Percentiles rank a stretch among this genome's conserved stretches.
Conservation (phyloP, 2,888 invertebrate species). For the Drosophila prolongata region DNA sequence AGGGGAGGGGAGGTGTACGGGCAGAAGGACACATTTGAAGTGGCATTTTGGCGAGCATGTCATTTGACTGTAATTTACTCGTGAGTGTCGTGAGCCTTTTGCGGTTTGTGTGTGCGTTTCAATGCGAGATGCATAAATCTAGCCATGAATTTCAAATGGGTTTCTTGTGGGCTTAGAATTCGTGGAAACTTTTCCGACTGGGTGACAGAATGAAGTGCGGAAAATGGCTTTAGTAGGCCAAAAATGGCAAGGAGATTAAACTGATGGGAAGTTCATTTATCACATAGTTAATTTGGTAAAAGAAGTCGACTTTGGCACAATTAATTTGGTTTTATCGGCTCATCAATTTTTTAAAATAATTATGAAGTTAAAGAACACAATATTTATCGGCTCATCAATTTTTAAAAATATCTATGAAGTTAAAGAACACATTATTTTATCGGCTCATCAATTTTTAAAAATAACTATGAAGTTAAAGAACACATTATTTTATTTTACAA, state of each 20-base stretch:
- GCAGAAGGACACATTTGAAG: constrained; percentile 50
- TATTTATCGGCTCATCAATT: too few species aligned
- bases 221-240: constrained; percentile 33
- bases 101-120: constrained; percentile 27
- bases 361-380: too few species aligned
- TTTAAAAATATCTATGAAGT: too few species aligned
- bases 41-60: constrained; percentile 72
- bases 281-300: neutral
- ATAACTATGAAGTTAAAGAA: too few species aligned
- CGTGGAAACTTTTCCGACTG: constrained; percentile 14
- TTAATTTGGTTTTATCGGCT: too few species aligned
- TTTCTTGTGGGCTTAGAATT: constrained; percentile 23
- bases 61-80: constrained; percentile 74
- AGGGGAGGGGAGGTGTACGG: neutral
- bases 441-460: too few species aligned
- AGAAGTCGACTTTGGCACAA: too few species aligned
- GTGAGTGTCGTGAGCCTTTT: constrained; percentile 42
- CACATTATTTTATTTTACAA: too few species aligned
- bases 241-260: neutral
- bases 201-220: constrained; percentile 3
- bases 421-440: too few species aligned
- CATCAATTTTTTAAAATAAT: too few species aligned
- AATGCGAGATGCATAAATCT: constrained; percentile 57
- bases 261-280: neutral
- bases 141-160: constrained; percentile 38